Evolutionary conservation across 2,113 vertebrate genomes (phyloP), one percentile per base, ranked within the genome.

Genomic region (Pluvialis apricaria): DNA sequence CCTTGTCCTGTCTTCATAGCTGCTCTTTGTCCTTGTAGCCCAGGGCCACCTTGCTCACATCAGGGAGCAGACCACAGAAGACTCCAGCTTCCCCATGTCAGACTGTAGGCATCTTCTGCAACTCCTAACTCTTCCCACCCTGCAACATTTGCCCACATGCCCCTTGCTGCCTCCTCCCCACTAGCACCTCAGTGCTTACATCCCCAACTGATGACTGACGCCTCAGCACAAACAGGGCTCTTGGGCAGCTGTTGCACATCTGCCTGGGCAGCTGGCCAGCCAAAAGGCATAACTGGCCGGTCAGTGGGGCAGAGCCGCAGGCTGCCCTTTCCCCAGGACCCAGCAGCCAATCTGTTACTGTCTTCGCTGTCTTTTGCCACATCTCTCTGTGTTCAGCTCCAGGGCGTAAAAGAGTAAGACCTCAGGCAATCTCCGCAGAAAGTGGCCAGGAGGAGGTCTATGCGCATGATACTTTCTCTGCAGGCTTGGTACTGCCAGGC

Each of bases 361-460:
- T 51, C 44, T 18, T 66, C 0, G 0, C 24, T 73, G 2, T n/a
- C 52, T 81, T 61, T 40, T 65, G 51, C 34, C 34, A 12, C 11
- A 40, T 62, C 34, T 34, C 15, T 52, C 45, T 13, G 38, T 45
- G 19, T 52, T 58, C 89, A 86, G 38, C 52, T 60, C 36, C n/a
- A 0, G 0, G 20, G 20, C 28, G 28, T 42, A 34, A 34, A 87
- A 69, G 70, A 54, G 47, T 61, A 62, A 28, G 24, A 28, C 11
- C 13, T 29, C 42, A 32, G 31, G 55, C 55, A 73, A 54, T 75
- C 52, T 52, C 17, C n/a, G n/a, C 34, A 61, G 82, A 66, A 86
- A 60, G 60, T 15, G 24, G 11, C 38, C 49, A 36, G 49, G 26
- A 40, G 29, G 24, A 78, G 11, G 14, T 54, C 34, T 75, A 1